Evolutionary conservation across 1,140 invertebrate species (phyloP).

Genomic region (Brevipalpus yothersi): DNA sequence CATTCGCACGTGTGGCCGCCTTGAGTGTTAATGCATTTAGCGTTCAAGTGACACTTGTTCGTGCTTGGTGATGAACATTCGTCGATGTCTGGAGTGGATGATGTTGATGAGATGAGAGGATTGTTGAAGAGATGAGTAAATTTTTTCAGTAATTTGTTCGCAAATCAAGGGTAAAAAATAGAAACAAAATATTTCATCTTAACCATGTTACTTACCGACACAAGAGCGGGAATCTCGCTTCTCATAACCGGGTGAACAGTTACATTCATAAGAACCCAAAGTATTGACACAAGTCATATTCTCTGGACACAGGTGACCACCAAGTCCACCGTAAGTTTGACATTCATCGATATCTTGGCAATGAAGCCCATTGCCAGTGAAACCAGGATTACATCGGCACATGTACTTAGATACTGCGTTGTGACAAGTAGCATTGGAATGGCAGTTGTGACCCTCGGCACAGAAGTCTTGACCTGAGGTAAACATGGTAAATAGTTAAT

Average conservation of each 20-base stretch:
- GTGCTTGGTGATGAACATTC: constrained; percentile 37
- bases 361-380: constrained; percentile 45
- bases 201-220: constrained; percentile 17
- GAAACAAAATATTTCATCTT: not conserved
- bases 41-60: constrained; percentile 44
- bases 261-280: constrained; percentile 54
- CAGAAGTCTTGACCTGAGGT: constrained; percentile 57
- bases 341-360: constrained; percentile 68
- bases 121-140: not conserved
- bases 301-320: constrained; percentile 38
- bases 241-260: constrained; percentile 47
- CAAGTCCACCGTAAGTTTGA: constrained; percentile 35
- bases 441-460: constrained; percentile 48
- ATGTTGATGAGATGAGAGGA: not conserved
- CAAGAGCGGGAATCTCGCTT: constrained; percentile 49
- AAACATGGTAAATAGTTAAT: not conserved
- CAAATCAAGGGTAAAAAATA: no score
- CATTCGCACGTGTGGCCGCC: constrained; percentile 64
- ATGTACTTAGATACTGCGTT: constrained; percentile 57
- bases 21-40: constrained; percentile 55
- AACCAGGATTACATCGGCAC: constrained; percentile 56
- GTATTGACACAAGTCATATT: constrained; percentile 63
- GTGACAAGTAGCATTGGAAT: constrained; percentile 50
- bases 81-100: constrained; percentile 33
- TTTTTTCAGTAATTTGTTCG: not conserved